Evolutionary conservation across 2,797 vertebrate genomes (phyloP).

Genomic region (Hippocampus kuda): DNA sequence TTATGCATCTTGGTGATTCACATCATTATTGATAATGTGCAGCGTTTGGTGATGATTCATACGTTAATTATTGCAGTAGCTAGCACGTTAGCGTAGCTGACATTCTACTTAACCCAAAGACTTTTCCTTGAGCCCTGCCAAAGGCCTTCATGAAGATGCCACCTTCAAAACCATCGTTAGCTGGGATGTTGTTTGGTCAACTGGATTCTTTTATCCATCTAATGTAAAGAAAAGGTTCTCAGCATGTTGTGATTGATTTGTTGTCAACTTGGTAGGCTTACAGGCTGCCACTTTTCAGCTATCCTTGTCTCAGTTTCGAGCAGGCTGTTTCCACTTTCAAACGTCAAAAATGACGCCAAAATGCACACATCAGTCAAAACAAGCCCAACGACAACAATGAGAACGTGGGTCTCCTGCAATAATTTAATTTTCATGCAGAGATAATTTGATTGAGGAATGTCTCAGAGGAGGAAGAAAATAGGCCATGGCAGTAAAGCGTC

Average conservation of each 20-base stretch:
- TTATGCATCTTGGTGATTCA: slow-evolving; percentile 84
- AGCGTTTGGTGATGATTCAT: slow-evolving; percentile 84
- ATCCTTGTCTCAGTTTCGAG: background rate
- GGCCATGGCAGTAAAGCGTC: background rate
- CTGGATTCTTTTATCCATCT: background rate
- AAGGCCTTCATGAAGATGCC: slow-evolving; percentile 6
- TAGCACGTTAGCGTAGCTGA: slow-evolving; percentile 76
- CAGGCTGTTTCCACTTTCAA: background rate
- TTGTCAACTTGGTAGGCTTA: background rate
- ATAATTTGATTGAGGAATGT: no score
- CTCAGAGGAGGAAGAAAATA: no score
- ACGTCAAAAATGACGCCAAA: background rate
- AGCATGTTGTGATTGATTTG: background rate
- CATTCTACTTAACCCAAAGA: slow-evolving; percentile 76
- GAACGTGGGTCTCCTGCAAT: no score
- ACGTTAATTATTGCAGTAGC: slow-evolving; percentile 77
- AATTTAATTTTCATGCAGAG: no score
- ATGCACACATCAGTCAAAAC: no score
- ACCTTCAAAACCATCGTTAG: slow-evolving; percentile 21
- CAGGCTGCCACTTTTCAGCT: background rate
- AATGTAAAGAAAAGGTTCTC: background rate
- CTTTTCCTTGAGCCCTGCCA: slow-evolving; percentile 40
- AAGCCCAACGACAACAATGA: no score
- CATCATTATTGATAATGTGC: slow-evolving; percentile 88
- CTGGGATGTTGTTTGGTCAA: background rate